A percentile compares a stretch with the other conserved stretches of the same genome.
Conservation (phyloP, 2,888 invertebrate genomes). For the Acanthococcus lagerstroemiae region DNA sequence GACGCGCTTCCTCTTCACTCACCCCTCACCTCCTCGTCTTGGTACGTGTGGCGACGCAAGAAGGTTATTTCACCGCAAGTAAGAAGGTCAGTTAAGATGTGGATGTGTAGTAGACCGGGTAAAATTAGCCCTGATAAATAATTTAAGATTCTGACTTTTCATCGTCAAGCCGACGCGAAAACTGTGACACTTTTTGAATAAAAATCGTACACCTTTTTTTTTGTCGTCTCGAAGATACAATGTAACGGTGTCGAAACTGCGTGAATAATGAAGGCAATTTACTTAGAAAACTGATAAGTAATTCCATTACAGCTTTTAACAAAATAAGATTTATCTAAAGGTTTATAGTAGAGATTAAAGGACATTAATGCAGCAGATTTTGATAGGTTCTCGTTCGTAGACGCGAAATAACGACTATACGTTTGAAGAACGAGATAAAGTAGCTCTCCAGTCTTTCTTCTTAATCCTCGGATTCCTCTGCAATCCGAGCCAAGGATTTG, state of each 20-base stretch:
- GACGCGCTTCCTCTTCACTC: too few relatives aligned
- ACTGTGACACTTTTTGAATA: too few relatives aligned
- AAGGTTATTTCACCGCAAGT: too few relatives aligned
- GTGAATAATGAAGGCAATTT: conserved; percentile 26
- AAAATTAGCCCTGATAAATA: too few relatives aligned
- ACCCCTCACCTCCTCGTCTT: too few relatives aligned
- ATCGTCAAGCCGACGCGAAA: too few relatives aligned
- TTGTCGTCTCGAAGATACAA: background rate
- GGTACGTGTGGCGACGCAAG: too few relatives aligned
- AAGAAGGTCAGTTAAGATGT: too few relatives aligned
- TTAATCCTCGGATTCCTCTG: conserved; percentile 22
- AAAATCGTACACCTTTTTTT: too few relatives aligned
- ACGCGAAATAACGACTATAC: conserved; percentile 20
- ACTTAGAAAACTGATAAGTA: conserved; percentile 28
- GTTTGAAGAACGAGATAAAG: conserved; percentile 28
- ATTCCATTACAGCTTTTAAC: conserved; percentile 27
- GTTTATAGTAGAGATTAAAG: conserved; percentile 25
- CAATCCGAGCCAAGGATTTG: conserved; percentile 26
- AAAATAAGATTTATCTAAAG: conserved; percentile 26
- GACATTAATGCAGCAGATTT: conserved; percentile 27
- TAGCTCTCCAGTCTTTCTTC: conserved; percentile 19
- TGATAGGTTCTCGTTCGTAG: conserved; percentile 16
- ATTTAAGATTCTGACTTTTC: too few relatives aligned
- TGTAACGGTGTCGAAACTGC: conserved; percentile 11
- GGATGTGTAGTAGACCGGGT: too few relatives aligned